Evolutionary conservation across 1,140 invertebrate species (phyloP).

Genomic region (Conopomorpha cramerella): DNA sequence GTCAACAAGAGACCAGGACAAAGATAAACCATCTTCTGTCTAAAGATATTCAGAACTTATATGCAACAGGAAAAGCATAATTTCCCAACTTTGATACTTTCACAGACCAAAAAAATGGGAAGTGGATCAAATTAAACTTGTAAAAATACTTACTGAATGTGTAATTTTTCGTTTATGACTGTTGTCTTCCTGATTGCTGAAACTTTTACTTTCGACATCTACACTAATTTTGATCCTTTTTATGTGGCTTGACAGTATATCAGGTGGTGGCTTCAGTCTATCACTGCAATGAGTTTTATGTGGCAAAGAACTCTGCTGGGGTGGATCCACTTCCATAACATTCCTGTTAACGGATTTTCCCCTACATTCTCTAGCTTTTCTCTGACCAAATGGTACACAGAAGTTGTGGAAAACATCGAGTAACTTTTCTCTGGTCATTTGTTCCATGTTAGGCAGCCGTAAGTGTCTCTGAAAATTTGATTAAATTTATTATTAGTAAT

Average conservation of each 20-base stretch:
- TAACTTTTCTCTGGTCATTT: slow-evolving; percentile 28
- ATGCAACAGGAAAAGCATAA: too few species aligned
- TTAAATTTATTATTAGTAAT: slow-evolving; percentile 4
- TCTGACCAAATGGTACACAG: slow-evolving; percentile 42
- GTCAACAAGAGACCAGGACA: too few species aligned
- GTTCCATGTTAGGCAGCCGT: slow-evolving; percentile 23
- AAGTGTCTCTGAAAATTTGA: slow-evolving; percentile 33
- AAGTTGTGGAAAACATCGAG: slow-evolving; percentile 40
- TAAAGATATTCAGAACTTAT: too few species aligned
- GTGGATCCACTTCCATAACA: too few species aligned
- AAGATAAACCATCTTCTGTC: too few species aligned
- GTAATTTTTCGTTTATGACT: slow-evolving; percentile 29
- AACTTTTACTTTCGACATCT: slow-evolving; percentile 8
- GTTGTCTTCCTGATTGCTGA: slow-evolving; percentile 11
- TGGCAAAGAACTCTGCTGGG: too few species aligned
- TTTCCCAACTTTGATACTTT: too few species aligned
- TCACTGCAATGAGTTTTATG: too few species aligned
- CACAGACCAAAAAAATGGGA: too few species aligned
- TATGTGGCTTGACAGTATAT: slow-evolving; percentile 29
- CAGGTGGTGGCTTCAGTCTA: slow-evolving; percentile 34
- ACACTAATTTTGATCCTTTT: slow-evolving; percentile 38
- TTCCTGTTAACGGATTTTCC: too few species aligned
- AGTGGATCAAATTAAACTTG: too few species aligned
- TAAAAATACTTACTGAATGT: slow-evolving; percentile 29
- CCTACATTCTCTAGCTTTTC: slow-evolving; percentile 38